Base-by-base conservation (phyloP, 2,888 invertebrate species). In the Chelonus formosanus region DNA sequence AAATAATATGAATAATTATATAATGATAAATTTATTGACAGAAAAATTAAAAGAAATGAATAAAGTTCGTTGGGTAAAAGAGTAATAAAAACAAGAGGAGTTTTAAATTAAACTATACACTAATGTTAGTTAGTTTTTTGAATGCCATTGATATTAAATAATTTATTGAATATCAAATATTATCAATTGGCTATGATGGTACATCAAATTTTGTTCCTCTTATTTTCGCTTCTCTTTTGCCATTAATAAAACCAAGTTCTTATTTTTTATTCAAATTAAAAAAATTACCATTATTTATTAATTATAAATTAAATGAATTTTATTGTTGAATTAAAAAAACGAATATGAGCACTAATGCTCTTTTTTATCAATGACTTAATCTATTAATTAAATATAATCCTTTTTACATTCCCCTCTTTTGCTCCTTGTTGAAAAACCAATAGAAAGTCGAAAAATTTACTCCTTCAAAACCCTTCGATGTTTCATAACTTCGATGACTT, bases 61-160 rank as follows among this genome's bases (percentile, higher is more conserved):
- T 31, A 52, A 43, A 60, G 20, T 55, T 56, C 20, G 34, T 52
- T 32, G 34, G 52, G 71, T 72, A 60, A 70, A 67, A 74, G 70
- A 55, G 61, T 67, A 67, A 69, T 55, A 59, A 48, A 10, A 69
- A 68, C 20, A 67, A 65, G 50, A 58, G 67, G 10, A 69, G 63
- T 65, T 48, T 68, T 60, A 69, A 43, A 63, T 10, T 68, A 68
- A 45, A 53, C 64, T 60, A 59, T 44, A 45, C 34, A 55, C 34
- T 52, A 52, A 52, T 32, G 34, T 52, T 52, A 52, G 52, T 52
- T 52, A 48, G 48, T 20, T 52, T 52, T 52, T 52, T 32, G 40
- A 32, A 52, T 32, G 34, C 52, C 31, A 52, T 52, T 52, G n/a
- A 52, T 52, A 52, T 52, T 40, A 40, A 5, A 40, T 40, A 40